Conservation (phyloP, 2,113 vertebrate genomes). For the Oxyruncus cristatus region DNA sequence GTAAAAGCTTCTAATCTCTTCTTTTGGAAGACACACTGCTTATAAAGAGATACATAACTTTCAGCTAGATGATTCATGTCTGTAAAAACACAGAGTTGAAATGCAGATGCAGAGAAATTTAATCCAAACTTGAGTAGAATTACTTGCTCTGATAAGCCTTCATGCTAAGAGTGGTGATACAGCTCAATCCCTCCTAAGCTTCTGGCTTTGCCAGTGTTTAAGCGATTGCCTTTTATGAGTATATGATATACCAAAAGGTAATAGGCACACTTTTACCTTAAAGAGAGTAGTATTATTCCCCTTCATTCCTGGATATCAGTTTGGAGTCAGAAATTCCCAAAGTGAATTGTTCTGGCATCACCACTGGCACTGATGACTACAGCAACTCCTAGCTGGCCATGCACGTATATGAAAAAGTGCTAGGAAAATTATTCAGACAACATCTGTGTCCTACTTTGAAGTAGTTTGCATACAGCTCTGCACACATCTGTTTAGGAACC, state of each 20-base stretch:
- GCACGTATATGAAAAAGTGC: not conserved
- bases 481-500: conserved; percentile 40
- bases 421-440: conserved; percentile 32
- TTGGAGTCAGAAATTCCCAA: not conserved
- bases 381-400: not conserved
- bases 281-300: not conserved
- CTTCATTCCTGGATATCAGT: not conserved
- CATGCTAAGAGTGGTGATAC: not conserved
- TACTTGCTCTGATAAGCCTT: not conserved
- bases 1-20: not conserved
- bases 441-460: conserved; percentile 60
- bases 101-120: not conserved
- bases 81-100: not conserved
- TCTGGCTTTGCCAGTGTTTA: not conserved
- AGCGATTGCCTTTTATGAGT: not conserved
- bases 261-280: not conserved
- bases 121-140: not conserved
- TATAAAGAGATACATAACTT: not conserved
- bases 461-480: not conserved
- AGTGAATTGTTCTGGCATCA: not conserved
- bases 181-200: not conserved
- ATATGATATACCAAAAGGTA: not conserved
- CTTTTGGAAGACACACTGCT: not conserved
- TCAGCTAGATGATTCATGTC: not conserved
- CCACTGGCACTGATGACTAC: not conserved